Evolutionary conservation across 64 coral and sea anemone genomes (phyloP).

Genomic region (Pocillopora damicornis): DNA sequence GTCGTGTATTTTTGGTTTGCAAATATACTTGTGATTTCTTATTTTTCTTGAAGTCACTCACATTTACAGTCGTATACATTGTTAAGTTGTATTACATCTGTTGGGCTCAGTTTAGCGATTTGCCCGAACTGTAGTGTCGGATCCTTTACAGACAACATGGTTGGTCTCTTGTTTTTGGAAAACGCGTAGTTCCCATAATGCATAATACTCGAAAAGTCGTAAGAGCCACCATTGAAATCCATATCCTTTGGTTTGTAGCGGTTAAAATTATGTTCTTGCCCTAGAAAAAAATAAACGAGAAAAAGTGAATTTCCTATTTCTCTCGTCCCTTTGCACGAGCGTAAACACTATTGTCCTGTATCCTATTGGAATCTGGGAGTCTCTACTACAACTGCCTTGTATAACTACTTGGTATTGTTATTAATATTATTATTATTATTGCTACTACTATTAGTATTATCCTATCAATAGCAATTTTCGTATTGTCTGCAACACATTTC

Average conservation of each 20-base stretch:
- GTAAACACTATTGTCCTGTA: too few relatives aligned
- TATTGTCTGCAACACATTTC: not conserved
- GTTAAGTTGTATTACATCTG: slow-evolving; percentile 51
- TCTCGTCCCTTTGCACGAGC: too few relatives aligned
- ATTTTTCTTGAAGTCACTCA: slow-evolving; percentile 16
- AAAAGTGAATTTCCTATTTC: not conserved
- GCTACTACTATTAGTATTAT: not conserved
- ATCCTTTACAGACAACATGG: slow-evolving; percentile 35
- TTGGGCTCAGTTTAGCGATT: not conserved
- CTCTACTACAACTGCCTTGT: too few relatives aligned
- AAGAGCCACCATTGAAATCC: slow-evolving; percentile 12
- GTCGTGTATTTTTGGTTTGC: too few relatives aligned
- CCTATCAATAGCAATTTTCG: not conserved
- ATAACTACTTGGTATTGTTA: too few relatives aligned
- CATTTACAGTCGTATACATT: slow-evolving; percentile 53
- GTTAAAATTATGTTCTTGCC: slow-evolving; percentile 48
- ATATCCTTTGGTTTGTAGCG: slow-evolving; percentile 18
- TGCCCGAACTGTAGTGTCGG: slow-evolving; percentile 31
- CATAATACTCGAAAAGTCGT: slow-evolving; percentile 62
- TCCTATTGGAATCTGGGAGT: too few relatives aligned
- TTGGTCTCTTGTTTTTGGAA: slow-evolving; percentile 45
- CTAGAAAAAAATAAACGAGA: not conserved
- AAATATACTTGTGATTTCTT: too few relatives aligned
- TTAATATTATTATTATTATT: too few relatives aligned
- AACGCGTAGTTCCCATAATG: slow-evolving; percentile 63